Base-by-base conservation (phyloP, 2,113 vertebrate species). In the Chaenogobius annularis region DNA sequence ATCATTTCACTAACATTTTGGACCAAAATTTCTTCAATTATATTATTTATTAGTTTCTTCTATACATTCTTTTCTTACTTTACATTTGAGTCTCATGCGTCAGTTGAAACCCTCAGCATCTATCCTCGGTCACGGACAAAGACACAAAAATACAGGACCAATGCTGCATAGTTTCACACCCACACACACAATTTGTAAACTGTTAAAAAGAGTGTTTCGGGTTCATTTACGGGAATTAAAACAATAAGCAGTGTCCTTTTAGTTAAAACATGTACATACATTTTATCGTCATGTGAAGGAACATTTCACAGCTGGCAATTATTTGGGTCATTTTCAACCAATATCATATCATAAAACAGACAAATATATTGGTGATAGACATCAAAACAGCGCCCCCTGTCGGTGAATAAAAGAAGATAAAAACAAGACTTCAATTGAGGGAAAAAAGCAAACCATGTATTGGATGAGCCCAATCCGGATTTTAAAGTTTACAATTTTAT, bases 111-210 rank as follows among this genome's bases (percentile, higher is more conserved):
- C 73, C 70, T 71, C 83, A 82, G 84, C 89, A 89, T 90, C 89
- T 75, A 85, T 90, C 84, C 83, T 85, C 68, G 79, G 81, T 85
- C 72, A 80, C 69, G 73, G 69, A 83, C 54, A 72, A 66, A 67
- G 75, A 20, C 69, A 80, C 59, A 72, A 67, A 63, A 65, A 46
- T 35, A 85, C 81, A 82, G 73, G 82, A 90, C 86, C 56, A 88
- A 87, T 81, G 89, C 86, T 92, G 85, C 86, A 84, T 87, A 90
- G 88, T 86, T 87, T 80, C 82, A 89, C 37, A 40, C 65, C 75
- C 19, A 52, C 37, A 40, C 65, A 77, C 19, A 52, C 55, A 52
- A n/a, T 72, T 71, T 73, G 71, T 86, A 87, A 84, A 89, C 78
- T 68, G 70, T 68, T 44, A 43, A 63, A 58, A 62, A 62, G 50